Percentiles rank a stretch among this genome's conserved stretches.
phyloP scores from a whole-genome alignment of 2,797 vertebrate species.

The Pseudochirops cupreus region DNA sequence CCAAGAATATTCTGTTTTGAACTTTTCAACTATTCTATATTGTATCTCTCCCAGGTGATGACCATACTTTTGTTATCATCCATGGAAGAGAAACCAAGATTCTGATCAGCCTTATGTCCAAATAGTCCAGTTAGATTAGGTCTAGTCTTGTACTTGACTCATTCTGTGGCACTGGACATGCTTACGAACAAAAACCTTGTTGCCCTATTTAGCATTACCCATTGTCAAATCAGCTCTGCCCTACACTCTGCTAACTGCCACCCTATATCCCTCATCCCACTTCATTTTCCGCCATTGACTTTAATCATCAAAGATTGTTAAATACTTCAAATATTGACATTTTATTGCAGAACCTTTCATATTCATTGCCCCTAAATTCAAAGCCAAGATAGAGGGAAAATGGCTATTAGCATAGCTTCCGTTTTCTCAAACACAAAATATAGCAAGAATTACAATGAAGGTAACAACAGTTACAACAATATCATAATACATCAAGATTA shows the following conservation, averaged over 20 bases:
- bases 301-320: neutral
- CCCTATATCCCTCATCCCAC: neutral
- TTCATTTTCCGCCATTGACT: neutral
- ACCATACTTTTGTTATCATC: neutral
- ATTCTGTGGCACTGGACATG: neutral
- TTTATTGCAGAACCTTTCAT: neutral
- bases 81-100: neutral
- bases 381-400: neutral
- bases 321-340: neutral
- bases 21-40: neutral
- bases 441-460: neutral
- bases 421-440: neutral
- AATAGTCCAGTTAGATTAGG: neutral
- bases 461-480: neutral
- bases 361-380: neutral
- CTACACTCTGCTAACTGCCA: neutral
- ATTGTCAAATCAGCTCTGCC: neutral
- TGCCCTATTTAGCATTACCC: neutral
- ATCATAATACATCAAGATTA: neutral
- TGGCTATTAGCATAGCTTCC: neutral
- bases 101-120: neutral
- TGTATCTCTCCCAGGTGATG: neutral
- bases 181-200: neutral
- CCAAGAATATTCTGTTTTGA: neutral
- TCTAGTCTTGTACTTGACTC: neutral